These are phyloP conservation scores for Puma concolor DNA, from an alignment of 2,113 vertebrate genomes.

Conservation along the genomic window DNA sequence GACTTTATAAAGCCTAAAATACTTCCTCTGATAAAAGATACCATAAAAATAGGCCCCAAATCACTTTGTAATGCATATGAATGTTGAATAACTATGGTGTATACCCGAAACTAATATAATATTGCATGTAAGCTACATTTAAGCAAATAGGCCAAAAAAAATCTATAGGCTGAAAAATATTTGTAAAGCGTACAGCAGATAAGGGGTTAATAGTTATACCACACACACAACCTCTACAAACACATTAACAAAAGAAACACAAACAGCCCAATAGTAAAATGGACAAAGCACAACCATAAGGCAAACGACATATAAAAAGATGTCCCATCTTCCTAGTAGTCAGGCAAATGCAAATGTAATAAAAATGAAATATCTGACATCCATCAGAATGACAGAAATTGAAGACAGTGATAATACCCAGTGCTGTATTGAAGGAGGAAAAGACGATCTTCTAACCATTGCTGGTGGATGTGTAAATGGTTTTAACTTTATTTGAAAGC, in stretches of 20 bases:
- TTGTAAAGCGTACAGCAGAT: neutral
- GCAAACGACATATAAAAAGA: neutral
- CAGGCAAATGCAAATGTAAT: neutral
- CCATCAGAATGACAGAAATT: neutral
- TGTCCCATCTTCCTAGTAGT: neutral
- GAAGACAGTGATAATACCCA: neutral
- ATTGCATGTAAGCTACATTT: neutral
- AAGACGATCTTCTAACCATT: neutral
- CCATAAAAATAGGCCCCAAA: neutral
- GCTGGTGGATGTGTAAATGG: neutral
- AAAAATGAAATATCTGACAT: neutral
- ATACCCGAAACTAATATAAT: neutral
- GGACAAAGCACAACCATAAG: neutral
- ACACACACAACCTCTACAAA: neutral
- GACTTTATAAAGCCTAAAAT: constrained; percentile 7
- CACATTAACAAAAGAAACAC: neutral
- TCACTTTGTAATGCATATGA: neutral
- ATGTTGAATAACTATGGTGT: neutral
- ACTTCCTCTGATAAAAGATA: neutral
- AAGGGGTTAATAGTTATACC: neutral
- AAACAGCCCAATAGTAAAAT: neutral
- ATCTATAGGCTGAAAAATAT: neutral
- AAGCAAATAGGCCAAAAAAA: neutral
- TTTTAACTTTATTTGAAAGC: neutral
- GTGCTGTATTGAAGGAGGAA: neutral